Percentiles rank a stretch among this genome's conserved stretches.
Evolutionary conservation across 2,888 invertebrate genomes (phyloP).

Genomic region (Ceratothoa steindachneri): DNA sequence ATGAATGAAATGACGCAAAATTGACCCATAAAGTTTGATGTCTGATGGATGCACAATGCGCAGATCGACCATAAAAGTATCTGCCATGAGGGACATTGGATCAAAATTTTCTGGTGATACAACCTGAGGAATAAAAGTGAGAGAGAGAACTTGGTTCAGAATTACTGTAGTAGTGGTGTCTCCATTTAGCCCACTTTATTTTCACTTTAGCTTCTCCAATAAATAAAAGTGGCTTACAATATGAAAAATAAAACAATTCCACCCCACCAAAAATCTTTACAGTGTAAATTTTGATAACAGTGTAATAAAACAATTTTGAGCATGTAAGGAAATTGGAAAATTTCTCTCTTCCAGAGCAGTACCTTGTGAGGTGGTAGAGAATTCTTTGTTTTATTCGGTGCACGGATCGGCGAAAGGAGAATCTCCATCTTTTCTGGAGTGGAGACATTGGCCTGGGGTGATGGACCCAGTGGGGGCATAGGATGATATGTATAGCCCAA

Average conservation of each 20-base stretch:
- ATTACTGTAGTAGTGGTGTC: no score
- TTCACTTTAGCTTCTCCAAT: no score
- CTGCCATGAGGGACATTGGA: constrained; percentile 76
- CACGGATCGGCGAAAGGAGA: constrained; percentile 82
- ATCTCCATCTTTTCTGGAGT: constrained; percentile 93
- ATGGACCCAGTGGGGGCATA: constrained; percentile 78
- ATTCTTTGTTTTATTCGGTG: constrained; percentile 60
- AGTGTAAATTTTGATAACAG: no score
- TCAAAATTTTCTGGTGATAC: constrained; percentile 61
- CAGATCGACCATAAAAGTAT: constrained; percentile 83
- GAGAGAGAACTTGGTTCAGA: no score
- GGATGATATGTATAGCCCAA: constrained; percentile 90
- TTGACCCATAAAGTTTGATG: constrained; percentile 82
- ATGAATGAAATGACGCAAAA: constrained; percentile 82
- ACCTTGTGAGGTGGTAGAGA: no score
- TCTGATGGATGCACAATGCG: constrained; percentile 87
- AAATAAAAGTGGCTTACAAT: no score
- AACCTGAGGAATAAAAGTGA: not conserved
- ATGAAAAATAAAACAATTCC: no score
- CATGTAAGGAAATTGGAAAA: no score
- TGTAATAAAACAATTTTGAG: no score
- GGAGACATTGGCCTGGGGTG: constrained; percentile 84
- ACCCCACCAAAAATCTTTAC: no score
- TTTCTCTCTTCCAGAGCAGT: no score
- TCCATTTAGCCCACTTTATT: no score